Base-by-base conservation (phyloP, 2,888 invertebrate genomes). In the Eulithis prunata region DNA sequence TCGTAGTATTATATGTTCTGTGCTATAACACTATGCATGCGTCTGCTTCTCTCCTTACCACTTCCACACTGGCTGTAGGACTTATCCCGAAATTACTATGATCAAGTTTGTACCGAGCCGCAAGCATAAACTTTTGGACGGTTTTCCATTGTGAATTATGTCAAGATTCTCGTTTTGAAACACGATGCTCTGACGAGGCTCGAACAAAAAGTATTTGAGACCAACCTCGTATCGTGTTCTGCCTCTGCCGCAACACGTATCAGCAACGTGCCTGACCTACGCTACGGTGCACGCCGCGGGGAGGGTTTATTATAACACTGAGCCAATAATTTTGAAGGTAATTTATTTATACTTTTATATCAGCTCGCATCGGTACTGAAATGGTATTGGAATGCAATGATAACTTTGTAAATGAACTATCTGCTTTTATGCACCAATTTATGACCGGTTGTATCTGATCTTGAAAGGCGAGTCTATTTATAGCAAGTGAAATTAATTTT, bases 21-120 rank as follows among this genome's bases (percentile, higher is more conserved):
- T 21, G 21, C 21, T 21, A 21, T 21, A 86, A 82, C 89, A 87
- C 85, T 84, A 87, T 75, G 77, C 80, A 83, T 83, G 81, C 81
- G 81, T 80, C 79, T 81, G 79, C 84, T 78, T 73, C 78, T 57
- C 62, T 67, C 58, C 57, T 60, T 57, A 67, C 46, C 75, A 81
- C 83, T 82, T 83, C 79, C 78, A 84, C 78, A 78, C 79, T 41
- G 41, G 8, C 41, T 41, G 41, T 41, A 47, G 14, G 3, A 41
- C 6, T 41, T 41, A 41, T 41, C 10, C 10, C 41, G 8, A 8
- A 41, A 2, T 21, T 21, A 41, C 41, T 7, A 41, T 41, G 41
- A 4, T 41, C 41, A 41, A 2, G 12, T 45, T 45, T 45, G 4
- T 8, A 45, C n/a, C 14, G 47, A 47, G 14, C 2, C 47, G n/a